These are phyloP conservation scores for Oryzias javanicus DNA, from an alignment of 2,113 vertebrate genomes.

Conservation along the genomic window DNA sequence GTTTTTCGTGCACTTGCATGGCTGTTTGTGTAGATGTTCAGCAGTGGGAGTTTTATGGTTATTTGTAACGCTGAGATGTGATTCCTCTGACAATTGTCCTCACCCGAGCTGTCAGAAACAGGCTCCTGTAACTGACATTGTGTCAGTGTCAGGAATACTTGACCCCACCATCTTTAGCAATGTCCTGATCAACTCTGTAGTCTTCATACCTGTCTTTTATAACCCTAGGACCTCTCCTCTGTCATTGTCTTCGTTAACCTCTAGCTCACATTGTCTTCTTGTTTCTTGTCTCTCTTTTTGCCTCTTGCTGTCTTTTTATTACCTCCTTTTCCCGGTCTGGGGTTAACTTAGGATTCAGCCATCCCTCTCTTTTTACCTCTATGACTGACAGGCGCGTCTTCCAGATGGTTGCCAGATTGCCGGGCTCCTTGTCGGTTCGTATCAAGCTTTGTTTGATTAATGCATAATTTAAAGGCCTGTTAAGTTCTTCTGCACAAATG, in stretches of 20 bases:
- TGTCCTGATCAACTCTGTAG: slow-evolving; percentile 30
- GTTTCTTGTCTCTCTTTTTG: slow-evolving; percentile 10
- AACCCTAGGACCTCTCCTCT: slow-evolving; percentile 35
- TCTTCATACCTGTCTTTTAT: slow-evolving; percentile 16
- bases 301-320: slow-evolving; percentile 16
- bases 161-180: slow-evolving; percentile 24
- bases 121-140: slow-evolving; percentile 31
- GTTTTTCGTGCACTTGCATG: neutral
- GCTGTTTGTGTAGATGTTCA: slow-evolving; percentile 7
- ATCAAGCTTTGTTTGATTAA: slow-evolving; percentile 70
- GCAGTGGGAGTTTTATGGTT: slow-evolving; percentile 8
- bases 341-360: slow-evolving; percentile 61
- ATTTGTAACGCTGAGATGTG: slow-evolving; percentile 41
- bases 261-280: slow-evolving; percentile 12
- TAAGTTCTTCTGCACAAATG: slow-evolving; percentile 61
- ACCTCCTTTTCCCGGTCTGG: slow-evolving; percentile 7
- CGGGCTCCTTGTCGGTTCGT: slow-evolving; percentile 64
- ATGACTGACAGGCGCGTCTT: slow-evolving; percentile 67
- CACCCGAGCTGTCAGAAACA: slow-evolving; percentile 42
- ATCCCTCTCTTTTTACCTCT: slow-evolving; percentile 64
- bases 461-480: slow-evolving; percentile 66
- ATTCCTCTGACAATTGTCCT: slow-evolving; percentile 38
- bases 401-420: slow-evolving; percentile 73
- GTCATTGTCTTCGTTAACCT: slow-evolving; percentile 6
- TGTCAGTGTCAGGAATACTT: slow-evolving; percentile 32